Base-by-base conservation (phyloP, 2,797 vertebrate species). In the Passerculus sandwichensis region DNA sequence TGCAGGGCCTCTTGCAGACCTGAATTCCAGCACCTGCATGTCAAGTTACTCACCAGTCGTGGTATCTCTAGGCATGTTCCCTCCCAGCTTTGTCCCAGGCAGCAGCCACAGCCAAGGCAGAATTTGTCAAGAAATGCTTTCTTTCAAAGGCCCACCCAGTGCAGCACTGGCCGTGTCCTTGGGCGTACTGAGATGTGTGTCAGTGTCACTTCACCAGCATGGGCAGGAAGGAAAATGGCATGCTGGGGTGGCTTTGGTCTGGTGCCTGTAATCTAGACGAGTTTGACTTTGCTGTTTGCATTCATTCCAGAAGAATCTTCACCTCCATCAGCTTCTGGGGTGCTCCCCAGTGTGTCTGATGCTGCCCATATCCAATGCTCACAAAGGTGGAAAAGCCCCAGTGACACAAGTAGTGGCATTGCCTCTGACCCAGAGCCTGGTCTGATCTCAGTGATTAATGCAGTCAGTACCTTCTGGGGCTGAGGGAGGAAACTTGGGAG, bases 21-120 rank as follows among this genome's bases (percentile, higher is more conserved):
- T 18, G 14, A 59, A 61, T 92, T 89, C 74, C 73, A 62, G 40
- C n/a, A 73, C 32, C 38, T 76, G 32, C 27, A 7, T 54, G 38
- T 73, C 67, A 73, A 17, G 30, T 62, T 69, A 47, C 34, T 89
- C 48, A 54, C 30, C 0, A 0, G 13, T 40, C 1, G 0, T 0
- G 0, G 51, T 48, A 38, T 36, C 34, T 82, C 32, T 47, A 32
- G 25, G 17, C 38, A n/a, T 13, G 15, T 54, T 87, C 22, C 16
- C 30, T 72, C 51, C 27, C 44, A 61, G 44, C n/a, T 56, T 29
- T n/a, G 30, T 71, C 22, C 44, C 50, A 61, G 62, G 64, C 64
- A 65, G 44, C 70, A 73, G 61, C 19, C 34, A 40, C n/a, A 59
- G 36, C 27, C 71, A 56, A 75, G 82, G 59, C 13, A 26, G 73